These are phyloP conservation scores for Urechis unicinctus DNA, from an alignment of 2,888 invertebrate genomes.

Conservation along the genomic window DNA sequence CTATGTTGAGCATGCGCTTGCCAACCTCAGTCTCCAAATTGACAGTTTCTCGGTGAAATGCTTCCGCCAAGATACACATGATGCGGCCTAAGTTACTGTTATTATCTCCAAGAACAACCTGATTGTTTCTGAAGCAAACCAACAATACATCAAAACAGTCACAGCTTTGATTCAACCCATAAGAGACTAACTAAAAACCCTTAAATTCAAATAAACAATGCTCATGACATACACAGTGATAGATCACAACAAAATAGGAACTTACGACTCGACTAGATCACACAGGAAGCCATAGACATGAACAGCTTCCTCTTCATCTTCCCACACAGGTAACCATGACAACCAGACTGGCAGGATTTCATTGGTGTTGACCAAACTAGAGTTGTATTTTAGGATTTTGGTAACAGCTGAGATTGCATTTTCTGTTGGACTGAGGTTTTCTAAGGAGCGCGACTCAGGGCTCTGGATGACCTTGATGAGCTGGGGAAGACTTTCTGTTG, in stretches of 20 bases:
- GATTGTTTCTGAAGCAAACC: conserved; percentile 63
- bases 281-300: conserved; percentile 93
- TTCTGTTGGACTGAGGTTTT: conserved; percentile 89
- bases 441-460: conserved; percentile 70
- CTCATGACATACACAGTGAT: neutral
- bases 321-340: conserved; percentile 91
- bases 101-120: conserved; percentile 75
- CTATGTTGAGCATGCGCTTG: conserved; percentile 74
- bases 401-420: conserved; percentile 98
- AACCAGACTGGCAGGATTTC: conserved; percentile 88
- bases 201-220: neutral
- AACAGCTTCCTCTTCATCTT: conserved; percentile 92
- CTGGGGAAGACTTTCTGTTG: conserved; percentile 73
- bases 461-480: conserved; percentile 76
- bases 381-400: conserved; percentile 83
- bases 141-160: neutral
- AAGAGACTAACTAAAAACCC: neutral
- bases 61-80: conserved; percentile 82
- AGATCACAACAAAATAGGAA: neutral
- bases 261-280: conserved; percentile 55
- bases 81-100: conserved; percentile 84
- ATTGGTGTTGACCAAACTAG: conserved; percentile 61
- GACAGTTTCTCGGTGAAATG: conserved; percentile 77
- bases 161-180: no score
- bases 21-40: conserved; percentile 67